Evolutionary conservation across 2,888 invertebrate genomes (phyloP), one percentile per base, ranked within the genome.

Genomic region (Agrenia bidenticulata): DNA sequence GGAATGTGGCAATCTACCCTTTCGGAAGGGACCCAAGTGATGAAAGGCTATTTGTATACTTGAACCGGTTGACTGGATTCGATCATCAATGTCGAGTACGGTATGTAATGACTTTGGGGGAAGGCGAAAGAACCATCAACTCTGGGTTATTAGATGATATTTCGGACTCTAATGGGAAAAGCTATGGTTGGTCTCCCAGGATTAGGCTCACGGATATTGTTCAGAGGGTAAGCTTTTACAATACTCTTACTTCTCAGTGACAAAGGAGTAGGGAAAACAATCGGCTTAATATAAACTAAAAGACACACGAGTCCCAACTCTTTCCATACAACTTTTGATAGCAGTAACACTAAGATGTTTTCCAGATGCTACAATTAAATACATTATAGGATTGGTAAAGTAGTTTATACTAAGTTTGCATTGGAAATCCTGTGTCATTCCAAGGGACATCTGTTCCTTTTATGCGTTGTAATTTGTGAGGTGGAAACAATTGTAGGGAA

Each of bases 21-120:
- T 68, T 61, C 77, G 63, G 80, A 77, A 23, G 78, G 77, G 66
- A 76, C 54, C 51, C 73, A 41, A 78, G 80, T 56, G 82, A 83
- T 73, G 82, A 78, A 76, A 76, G 83, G 26, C 77, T 84, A 55
- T 82, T 83, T 66, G 81, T 88, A 58, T 85, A 87, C 63, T 81
- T 91, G 42, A 86, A 87, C 77, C 83, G 90, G 58, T 84, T 89
- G 61, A 89, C 90, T n/a, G 89, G 89, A 53, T 89, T 89, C 78
- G 90, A 90, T 76, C 89, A 90, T 78, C 86, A 87, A 57, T 90
- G 90, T 78, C 84, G 89, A 65, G 88, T 90, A 9, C 83, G 76
- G 21, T 76, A 73, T 59, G 72, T 74, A 39, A 83, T 87, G 37
- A 84, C 85, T 0, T 81, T 90, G 1, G 89, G 88, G 1, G 88